Evolutionary conservation across 2,888 invertebrate genomes (phyloP).

Genomic region (Eilema depressum): DNA sequence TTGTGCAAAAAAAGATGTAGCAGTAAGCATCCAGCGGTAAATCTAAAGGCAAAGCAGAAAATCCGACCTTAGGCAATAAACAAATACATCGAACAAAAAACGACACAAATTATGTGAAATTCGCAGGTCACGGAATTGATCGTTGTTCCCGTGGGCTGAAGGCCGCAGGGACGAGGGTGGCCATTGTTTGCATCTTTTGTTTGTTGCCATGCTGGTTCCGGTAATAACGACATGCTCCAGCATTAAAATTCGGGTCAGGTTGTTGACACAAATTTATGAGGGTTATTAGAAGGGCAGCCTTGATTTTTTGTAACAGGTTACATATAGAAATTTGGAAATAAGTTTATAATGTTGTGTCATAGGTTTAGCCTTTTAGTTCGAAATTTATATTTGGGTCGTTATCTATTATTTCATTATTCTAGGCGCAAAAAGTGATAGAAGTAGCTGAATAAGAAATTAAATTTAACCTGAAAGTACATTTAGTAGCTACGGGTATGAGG

Average conservation of each 20-base stretch:
- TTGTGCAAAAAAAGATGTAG: background rate
- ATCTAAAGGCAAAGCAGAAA: constrained; percentile 6
- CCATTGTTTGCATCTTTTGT: constrained; percentile 79
- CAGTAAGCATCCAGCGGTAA: background rate
- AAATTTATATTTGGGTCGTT: background rate
- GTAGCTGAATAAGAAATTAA: too few relatives aligned
- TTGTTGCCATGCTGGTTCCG: constrained; percentile 72
- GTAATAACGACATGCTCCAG: constrained; percentile 71
- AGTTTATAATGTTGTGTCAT: constrained; percentile 21
- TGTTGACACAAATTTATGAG: constrained; percentile 83
- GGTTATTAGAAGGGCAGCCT: constrained; percentile 69
- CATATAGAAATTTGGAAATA: constrained; percentile 32
- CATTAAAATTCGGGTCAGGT: constrained; percentile 83
- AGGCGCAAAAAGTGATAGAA: background rate
- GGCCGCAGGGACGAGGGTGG: constrained; percentile 54
- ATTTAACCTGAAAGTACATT: too few relatives aligned
- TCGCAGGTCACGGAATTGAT: constrained; percentile 50
- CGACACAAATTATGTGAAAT: constrained; percentile 40
- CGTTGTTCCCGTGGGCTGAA: constrained; percentile 51
- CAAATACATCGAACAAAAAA: constrained; percentile 18
- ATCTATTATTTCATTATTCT: background rate
- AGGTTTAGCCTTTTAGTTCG: constrained; percentile 6
- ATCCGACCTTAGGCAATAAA: background rate
- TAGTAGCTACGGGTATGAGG: too few relatives aligned
- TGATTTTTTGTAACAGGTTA: constrained; percentile 59